Conservation (phyloP, 2,797 vertebrate genomes). For the Decapterus maruadsi region DNA sequence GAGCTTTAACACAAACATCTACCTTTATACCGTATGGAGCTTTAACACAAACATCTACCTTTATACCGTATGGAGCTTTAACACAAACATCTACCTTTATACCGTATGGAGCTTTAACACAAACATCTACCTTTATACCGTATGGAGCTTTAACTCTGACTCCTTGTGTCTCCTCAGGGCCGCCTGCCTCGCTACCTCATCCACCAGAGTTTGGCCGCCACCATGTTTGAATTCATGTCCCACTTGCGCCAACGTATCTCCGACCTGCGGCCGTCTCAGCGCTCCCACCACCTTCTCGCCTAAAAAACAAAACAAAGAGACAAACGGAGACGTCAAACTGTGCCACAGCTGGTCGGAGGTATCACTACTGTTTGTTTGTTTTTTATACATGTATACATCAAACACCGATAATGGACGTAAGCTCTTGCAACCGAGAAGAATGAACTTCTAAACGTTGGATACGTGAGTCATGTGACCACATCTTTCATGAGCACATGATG, state of each 20-base stretch:
- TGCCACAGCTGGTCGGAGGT: slow-evolving; percentile 25
- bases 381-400: neutral
- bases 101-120: too few species aligned
- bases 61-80: too few species aligned
- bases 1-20: too few species aligned
- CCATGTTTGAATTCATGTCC: slow-evolving; percentile 97
- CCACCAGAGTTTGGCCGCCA: slow-evolving; percentile 95
- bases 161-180: slow-evolving; percentile 83
- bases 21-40: too few species aligned
- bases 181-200: slow-evolving; percentile 96
- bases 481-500: slow-evolving; percentile 15
- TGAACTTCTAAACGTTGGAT: slow-evolving; percentile 3
- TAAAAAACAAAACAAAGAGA: slow-evolving; percentile 15
- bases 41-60: too few species aligned
- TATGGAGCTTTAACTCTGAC: neutral
- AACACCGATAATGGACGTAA: neutral
- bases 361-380: neutral
- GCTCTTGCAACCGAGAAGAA: slow-evolving; percentile 7
- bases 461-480: slow-evolving; percentile 21
- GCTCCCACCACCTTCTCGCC: slow-evolving; percentile 50
- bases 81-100: too few species aligned
- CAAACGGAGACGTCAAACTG: neutral
- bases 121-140: too few species aligned
- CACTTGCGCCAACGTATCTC: slow-evolving; percentile 91
- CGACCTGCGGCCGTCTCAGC: slow-evolving; percentile 79